Conservation (phyloP, 1,140 invertebrate species). For the Drosophila malerkotliana region DNA sequence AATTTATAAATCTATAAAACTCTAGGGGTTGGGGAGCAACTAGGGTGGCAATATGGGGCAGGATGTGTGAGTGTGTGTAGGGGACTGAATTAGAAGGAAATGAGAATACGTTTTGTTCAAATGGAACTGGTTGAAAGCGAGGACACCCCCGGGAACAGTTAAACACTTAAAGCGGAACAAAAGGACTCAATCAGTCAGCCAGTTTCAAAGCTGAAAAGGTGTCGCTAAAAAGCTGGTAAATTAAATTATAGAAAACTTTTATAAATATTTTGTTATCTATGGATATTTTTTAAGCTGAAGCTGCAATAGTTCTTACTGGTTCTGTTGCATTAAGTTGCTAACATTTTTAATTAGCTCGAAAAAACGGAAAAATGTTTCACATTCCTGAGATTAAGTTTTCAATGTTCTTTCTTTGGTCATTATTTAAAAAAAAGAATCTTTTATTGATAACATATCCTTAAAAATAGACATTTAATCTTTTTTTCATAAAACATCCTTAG, state of each 20-base stretch:
- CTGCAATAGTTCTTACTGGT: not conserved
- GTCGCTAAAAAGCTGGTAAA: not conserved
- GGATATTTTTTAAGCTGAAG: not conserved
- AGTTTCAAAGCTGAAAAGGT: not conserved
- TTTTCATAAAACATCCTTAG: too few relatives aligned
- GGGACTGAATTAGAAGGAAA: slow-evolving; percentile 42
- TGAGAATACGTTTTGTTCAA: slow-evolving; percentile 47
- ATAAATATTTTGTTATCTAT: too few relatives aligned
- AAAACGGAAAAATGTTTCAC: too few relatives aligned
- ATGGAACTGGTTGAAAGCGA: slow-evolving; percentile 32
- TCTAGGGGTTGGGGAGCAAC: not conserved
- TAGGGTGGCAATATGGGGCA: not conserved
- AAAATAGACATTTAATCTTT: too few relatives aligned
- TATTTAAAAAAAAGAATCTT: too few relatives aligned
- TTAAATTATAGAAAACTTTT: not conserved
- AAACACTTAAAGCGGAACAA: slow-evolving; percentile 38
- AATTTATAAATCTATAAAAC: slow-evolving; percentile 76
- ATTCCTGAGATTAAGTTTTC: too few relatives aligned
- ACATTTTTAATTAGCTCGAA: not conserved
- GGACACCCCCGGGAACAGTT: slow-evolving; percentile 32
- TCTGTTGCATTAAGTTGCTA: not conserved
- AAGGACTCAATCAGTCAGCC: slow-evolving; percentile 33
- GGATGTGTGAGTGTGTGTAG: slow-evolving; percentile 14
- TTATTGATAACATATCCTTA: too few relatives aligned
- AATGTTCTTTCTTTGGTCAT: too few relatives aligned